phyloP scores from a whole-genome alignment of 2,888 invertebrate species.

The Strigamia crassipes region DNA sequence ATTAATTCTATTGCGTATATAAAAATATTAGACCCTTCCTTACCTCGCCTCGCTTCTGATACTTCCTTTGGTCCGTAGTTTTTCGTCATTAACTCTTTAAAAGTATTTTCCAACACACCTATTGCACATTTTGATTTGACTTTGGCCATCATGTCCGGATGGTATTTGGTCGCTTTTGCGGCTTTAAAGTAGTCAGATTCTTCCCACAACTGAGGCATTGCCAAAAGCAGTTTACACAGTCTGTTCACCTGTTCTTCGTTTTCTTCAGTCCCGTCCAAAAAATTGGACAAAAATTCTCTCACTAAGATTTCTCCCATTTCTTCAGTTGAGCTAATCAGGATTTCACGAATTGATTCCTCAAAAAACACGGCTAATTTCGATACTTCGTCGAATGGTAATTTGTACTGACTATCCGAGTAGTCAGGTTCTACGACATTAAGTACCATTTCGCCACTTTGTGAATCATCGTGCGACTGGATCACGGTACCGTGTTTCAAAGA shows the following conservation, averaged over 20 bases:
- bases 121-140: not conserved
- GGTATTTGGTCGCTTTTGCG: not conserved
- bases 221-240: not conserved
- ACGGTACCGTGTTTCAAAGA: not conserved
- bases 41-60: not conserved
- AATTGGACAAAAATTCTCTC: not conserved
- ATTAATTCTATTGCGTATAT: not conserved
- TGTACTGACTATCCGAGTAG: not conserved
- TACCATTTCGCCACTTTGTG: not conserved
- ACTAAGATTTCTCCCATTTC: not conserved
- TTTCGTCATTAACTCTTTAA: not conserved
- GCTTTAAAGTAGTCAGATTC: not conserved
- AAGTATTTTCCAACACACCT: not conserved
- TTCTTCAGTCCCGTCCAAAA: not conserved
- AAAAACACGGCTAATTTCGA: not conserved
- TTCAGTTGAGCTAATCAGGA: not conserved
- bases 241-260: not conserved
- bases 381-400: not conserved
- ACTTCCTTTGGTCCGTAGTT: not conserved
- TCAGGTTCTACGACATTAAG: not conserved
- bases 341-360: conserved; percentile 1
- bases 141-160: not conserved
- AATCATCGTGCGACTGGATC: not conserved
- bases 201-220: not conserved
- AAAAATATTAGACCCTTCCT: not conserved